phyloP scores from a whole-genome alignment of 1,140 invertebrate species.

The Fopius arisanus region DNA sequence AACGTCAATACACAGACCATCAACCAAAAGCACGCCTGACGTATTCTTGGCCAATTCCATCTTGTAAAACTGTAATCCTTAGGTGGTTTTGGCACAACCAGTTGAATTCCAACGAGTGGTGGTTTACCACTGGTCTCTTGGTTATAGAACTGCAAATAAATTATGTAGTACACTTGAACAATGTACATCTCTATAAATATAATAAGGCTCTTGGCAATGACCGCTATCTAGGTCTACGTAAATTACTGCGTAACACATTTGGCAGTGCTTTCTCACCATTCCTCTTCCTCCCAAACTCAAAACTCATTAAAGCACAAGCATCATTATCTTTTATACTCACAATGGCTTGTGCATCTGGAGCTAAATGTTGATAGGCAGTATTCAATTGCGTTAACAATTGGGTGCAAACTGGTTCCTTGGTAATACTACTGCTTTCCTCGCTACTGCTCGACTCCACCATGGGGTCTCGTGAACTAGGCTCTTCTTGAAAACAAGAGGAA shows the following conservation, averaged over 20 bases:
- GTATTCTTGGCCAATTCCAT: slow-evolving; percentile 83
- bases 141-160: slow-evolving; percentile 60
- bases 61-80: slow-evolving; percentile 75
- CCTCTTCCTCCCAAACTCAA: neutral
- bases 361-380: slow-evolving; percentile 62
- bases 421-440: slow-evolving; percentile 58
- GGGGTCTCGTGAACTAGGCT: slow-evolving; percentile 61
- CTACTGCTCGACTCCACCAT: slow-evolving; percentile 62
- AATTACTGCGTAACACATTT: neutral
- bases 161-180: slow-evolving; percentile 10
- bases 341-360: slow-evolving; percentile 61
- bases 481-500: slow-evolving; percentile 35
- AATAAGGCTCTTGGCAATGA: slow-evolving; percentile 2
- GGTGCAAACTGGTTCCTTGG: slow-evolving; percentile 61
- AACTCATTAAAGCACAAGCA: neutral
- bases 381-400: slow-evolving; percentile 62
- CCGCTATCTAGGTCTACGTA: neutral
- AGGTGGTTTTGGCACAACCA: slow-evolving; percentile 68
- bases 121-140: slow-evolving; percentile 68
- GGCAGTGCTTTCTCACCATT: neutral
- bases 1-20: slow-evolving; percentile 74
- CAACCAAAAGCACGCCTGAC: slow-evolving; percentile 76
- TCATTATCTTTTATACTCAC: slow-evolving; percentile 42
- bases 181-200: neutral
- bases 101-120: slow-evolving; percentile 63